phyloP scores from a whole-genome alignment of 1,140 invertebrate genomes.

The Cecropterus lyciades region DNA sequence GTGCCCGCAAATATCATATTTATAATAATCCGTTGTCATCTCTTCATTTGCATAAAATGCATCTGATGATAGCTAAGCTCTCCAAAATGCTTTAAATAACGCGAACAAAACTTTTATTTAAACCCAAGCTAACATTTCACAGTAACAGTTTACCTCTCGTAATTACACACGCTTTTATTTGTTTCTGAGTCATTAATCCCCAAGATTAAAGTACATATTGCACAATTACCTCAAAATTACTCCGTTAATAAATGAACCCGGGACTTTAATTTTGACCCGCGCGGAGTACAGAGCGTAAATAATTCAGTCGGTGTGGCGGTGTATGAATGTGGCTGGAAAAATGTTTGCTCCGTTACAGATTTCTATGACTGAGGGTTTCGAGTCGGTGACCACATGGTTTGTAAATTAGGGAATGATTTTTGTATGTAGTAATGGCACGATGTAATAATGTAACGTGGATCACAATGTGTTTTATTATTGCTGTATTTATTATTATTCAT shows the following conservation, averaged over 20 bases:
- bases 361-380: background rate
- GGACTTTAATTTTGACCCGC: constrained; percentile 22
- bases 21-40: no score
- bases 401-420: no score
- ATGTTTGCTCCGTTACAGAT: constrained; percentile 11
- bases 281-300: constrained; percentile 9
- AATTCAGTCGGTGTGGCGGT: constrained; percentile 14
- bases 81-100: no score
- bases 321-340: constrained; percentile 27
- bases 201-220: constrained; percentile 18
- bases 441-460: no score
- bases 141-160: background rate
- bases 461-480: no score
- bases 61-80: no score
- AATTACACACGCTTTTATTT: constrained; percentile 17
- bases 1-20: no score
- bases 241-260: constrained; percentile 27
- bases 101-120: no score
- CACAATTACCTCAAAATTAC: constrained; percentile 30
- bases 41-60: no score
- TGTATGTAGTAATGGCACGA: no score
- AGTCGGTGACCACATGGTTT: background rate
- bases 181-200: constrained; percentile 22
- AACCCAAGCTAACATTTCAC: background rate
- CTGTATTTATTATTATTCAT: no score